Conservation (phyloP, 2,888 invertebrate species). For the Tachina fera region DNA sequence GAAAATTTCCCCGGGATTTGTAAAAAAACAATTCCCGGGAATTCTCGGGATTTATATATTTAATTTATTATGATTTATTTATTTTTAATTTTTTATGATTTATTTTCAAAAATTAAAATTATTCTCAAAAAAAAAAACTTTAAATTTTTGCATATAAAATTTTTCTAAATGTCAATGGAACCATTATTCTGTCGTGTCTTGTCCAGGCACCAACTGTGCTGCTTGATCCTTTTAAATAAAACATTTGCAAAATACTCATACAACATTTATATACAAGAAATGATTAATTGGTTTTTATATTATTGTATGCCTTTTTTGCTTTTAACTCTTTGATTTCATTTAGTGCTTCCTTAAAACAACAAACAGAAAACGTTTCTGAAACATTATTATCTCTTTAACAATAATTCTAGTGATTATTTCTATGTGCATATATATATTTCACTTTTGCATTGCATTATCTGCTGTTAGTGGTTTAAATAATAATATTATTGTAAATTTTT, state of each 20-base stretch:
- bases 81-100: no score
- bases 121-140: no score
- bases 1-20: no score
- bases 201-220: not conserved
- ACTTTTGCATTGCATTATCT: slow-evolving; percentile 44
- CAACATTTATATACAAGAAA: slow-evolving; percentile 21
- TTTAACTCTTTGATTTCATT: slow-evolving; percentile 27
- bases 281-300: slow-evolving; percentile 51
- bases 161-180: not conserved
- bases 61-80: no score
- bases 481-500: slow-evolving; percentile 32
- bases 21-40: no score
- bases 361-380: slow-evolving; percentile 38
- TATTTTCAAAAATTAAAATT: no score
- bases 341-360: slow-evolving; percentile 16
- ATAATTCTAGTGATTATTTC: slow-evolving; percentile 60
- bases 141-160: no score
- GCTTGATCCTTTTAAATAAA: not conserved
- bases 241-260: not conserved
- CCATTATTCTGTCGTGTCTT: not conserved
- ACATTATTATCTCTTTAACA: slow-evolving; percentile 66
- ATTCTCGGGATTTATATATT: no score
- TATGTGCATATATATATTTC: no score
- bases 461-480: slow-evolving; percentile 60
- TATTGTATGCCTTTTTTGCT: not conserved